A percentile compares a stretch with the other conserved stretches of the same genome.
These are phyloP conservation scores for Crotalus tigris DNA, from an alignment of 2,113 vertebrate genomes.

Conservation along the genomic window DNA sequence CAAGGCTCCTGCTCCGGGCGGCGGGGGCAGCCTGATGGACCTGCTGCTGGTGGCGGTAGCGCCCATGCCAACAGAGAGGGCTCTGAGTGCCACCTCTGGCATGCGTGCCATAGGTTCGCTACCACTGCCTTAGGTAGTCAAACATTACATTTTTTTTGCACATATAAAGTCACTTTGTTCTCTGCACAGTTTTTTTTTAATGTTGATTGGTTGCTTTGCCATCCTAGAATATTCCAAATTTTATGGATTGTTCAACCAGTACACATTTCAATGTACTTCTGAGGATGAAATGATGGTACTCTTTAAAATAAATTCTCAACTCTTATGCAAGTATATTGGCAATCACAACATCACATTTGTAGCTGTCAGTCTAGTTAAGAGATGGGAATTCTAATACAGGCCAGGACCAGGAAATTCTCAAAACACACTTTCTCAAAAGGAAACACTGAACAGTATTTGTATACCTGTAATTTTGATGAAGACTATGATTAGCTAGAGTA, in stretches of 20 bases:
- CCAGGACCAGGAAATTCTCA: not conserved
- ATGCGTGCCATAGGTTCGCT: no score
- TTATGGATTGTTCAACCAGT: not conserved
- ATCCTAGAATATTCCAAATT: not conserved
- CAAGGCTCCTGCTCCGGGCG: no score
- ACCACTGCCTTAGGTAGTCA: not conserved
- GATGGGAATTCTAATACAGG: not conserved
- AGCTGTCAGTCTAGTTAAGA: not conserved
- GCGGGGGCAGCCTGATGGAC: no score
- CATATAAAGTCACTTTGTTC: not conserved
- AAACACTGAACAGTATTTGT: not conserved
- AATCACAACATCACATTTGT: not conserved
- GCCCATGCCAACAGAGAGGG: no score
- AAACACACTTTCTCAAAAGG: not conserved
- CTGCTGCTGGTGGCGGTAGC: no score
- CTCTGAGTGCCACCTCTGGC: no score
- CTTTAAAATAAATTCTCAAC: not conserved
- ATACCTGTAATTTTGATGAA: slow-evolving; percentile 6
- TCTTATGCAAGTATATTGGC: not conserved
- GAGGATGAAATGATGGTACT: not conserved
- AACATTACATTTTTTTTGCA: not conserved
- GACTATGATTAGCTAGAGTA: slow-evolving; percentile 2
- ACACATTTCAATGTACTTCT: not conserved
- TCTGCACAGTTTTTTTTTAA: not conserved
- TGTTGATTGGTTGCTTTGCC: not conserved